Percentiles rank a stretch among this genome's conserved stretches.
phyloP scores from a whole-genome alignment of 1,140 invertebrate species.

The Trichonephila clavata region DNA sequence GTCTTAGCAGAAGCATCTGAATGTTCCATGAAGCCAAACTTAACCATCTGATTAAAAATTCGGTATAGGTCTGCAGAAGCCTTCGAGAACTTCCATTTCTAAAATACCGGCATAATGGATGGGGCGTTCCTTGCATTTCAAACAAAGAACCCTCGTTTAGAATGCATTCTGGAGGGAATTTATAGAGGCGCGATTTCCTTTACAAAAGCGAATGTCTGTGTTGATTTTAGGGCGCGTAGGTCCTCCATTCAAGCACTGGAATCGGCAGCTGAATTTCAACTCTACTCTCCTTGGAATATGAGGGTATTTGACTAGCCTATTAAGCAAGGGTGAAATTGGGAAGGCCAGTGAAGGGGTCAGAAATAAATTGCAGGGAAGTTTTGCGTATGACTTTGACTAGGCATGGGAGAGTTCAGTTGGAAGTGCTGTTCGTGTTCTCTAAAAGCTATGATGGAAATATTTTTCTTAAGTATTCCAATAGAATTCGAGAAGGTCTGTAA shows the following conservation, averaged over 20 bases:
- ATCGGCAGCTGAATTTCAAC: conserved; percentile 17
- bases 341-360: not conserved
- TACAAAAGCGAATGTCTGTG: conserved; percentile 14
- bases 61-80: not conserved
- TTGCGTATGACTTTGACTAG: not conserved
- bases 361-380: not conserved
- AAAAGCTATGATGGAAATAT: too few species aligned
- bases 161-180: conserved; percentile 32
- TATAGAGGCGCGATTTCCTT: conserved; percentile 22
- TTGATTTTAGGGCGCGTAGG: conserved; percentile 8
- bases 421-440: too few species aligned
- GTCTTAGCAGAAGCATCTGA: not conserved
- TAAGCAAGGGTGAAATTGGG: conserved; percentile 42
- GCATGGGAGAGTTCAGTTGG: too few species aligned
- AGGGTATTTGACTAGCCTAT: conserved; percentile 40
- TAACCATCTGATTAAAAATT: conserved; percentile 2
- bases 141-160: conserved; percentile 12
- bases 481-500: too few species aligned
- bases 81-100: not conserved
- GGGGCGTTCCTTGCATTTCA: conserved; percentile 26
- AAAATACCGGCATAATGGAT: not conserved
- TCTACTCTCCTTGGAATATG: conserved; percentile 3
- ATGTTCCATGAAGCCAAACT: not conserved
- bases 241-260: not conserved
- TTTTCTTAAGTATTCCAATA: too few species aligned